A percentile compares a stretch with the other conserved stretches of the same genome.
Evolutionary conservation across 2,797 vertebrate species (phyloP).

Genomic region (Neopelma chrysocephalum): DNA sequence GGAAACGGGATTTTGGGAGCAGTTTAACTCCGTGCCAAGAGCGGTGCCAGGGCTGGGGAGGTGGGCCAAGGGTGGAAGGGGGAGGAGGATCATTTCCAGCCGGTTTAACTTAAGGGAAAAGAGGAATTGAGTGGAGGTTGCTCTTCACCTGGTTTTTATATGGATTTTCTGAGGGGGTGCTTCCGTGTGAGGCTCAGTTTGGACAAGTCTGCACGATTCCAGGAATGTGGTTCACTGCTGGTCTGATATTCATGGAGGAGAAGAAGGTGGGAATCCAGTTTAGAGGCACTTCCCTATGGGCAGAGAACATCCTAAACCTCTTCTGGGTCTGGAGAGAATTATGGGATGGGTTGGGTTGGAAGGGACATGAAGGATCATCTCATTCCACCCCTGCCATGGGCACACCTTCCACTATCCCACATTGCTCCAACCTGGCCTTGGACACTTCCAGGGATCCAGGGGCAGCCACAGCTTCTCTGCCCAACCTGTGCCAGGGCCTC

Average conservation of each 20-base stretch:
- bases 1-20: not conserved
- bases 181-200: rapidly evolving
- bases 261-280: not conserved
- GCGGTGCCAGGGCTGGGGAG: not conserved
- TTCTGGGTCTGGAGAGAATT: not conserved
- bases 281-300: not conserved
- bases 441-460: not conserved
- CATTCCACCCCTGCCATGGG: not conserved
- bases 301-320: not conserved
- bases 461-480: not conserved
- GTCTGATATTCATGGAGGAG: not conserved
- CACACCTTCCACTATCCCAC: not conserved
- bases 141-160: not conserved
- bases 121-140: not conserved
- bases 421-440: not conserved
- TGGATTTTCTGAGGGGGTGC: not conserved
- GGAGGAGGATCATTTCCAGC: not conserved
- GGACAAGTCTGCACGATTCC: not conserved
- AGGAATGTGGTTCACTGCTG: not conserved
- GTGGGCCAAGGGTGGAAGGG: not conserved
- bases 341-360: not conserved
- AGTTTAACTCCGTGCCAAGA: not conserved
- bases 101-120: not conserved
- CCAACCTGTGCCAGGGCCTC: not conserved
- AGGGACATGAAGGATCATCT: rapidly evolving